Evolutionary conservation across 2,888 invertebrate genomes (phyloP).

Genomic region (Trichopoda pennipes): DNA sequence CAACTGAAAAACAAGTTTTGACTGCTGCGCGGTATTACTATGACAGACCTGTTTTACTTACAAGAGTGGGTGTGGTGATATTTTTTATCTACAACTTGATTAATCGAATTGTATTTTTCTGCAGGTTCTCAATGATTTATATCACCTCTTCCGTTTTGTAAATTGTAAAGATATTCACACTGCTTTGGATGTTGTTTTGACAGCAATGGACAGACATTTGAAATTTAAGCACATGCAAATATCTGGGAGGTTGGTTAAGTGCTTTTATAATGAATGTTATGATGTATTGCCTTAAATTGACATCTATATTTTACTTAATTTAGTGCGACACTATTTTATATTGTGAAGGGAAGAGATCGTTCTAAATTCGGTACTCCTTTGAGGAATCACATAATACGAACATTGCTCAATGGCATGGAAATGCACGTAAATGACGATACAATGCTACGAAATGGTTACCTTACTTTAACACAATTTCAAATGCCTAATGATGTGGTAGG

Average conservation of each 20-base stretch:
- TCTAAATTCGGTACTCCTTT: conserved; percentile 87
- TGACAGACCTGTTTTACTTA: conserved; percentile 90
- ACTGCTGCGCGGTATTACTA: conserved; percentile 91
- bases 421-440: conserved; percentile 91
- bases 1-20: conserved; percentile 93
- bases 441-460: conserved; percentile 97
- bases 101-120: background rate
- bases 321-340: conserved; percentile 97
- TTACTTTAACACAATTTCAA: conserved; percentile 96
- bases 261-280: background rate
- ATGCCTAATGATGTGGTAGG: conserved; percentile 96
- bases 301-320: conserved; percentile 27
- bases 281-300: too few relatives aligned
- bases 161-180: conserved; percentile 88
- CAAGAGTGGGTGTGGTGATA: conserved; percentile 76
- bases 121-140: conserved; percentile 94
- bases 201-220: conserved; percentile 94
- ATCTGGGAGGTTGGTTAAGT: conserved; percentile 86
- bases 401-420: conserved; percentile 94
- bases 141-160: conserved; percentile 92
- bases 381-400: conserved; percentile 90
- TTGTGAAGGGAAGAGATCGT: conserved; percentile 93
- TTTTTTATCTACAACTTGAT: background rate
- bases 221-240: conserved; percentile 95
- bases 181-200: conserved; percentile 90